phyloP scores from a whole-genome alignment of 2,888 invertebrate species.

The Oscheius sp. region DNA sequence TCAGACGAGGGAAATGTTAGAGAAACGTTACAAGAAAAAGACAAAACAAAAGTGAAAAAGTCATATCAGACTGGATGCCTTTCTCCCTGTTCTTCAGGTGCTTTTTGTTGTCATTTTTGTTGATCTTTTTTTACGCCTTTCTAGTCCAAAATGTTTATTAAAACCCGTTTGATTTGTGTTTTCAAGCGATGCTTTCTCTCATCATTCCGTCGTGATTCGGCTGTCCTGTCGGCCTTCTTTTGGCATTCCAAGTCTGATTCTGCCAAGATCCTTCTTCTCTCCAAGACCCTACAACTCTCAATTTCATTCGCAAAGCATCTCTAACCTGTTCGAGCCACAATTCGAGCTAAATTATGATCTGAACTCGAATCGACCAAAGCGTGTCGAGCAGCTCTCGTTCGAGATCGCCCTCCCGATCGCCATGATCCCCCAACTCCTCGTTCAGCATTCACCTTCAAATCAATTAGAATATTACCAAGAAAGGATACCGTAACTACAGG shows the following conservation, averaged over 20 bases:
- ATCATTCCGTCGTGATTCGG: conserved; percentile 22
- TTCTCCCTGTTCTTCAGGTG: neutral
- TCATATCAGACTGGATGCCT: neutral
- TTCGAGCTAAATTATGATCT: conserved; percentile 50
- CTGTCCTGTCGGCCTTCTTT: conserved; percentile 10
- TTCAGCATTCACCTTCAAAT: conserved; percentile 33
- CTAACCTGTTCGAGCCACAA: conserved; percentile 31
- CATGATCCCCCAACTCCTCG: conserved; percentile 23
- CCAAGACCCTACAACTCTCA: conserved; percentile 28
- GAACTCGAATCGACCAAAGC: conserved; percentile 51
- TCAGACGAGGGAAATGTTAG: neutral
- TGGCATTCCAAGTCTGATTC: conserved; percentile 30
- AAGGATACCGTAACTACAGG: conserved; percentile 40
- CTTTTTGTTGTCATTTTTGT: neutral
- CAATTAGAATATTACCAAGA: neutral
- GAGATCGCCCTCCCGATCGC: conserved; percentile 30
- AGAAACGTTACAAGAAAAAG: conserved; percentile 5
- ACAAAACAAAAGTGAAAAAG: neutral
- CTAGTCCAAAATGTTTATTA: neutral
- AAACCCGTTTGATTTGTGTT: neutral
- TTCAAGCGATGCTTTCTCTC: conserved; percentile 31
- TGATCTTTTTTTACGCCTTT: neutral
- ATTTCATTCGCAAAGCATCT: neutral
- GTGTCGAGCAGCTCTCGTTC: conserved; percentile 31
- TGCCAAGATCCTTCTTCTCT: conserved; percentile 22